A percentile compares a stretch with the other conserved stretches of the same genome.
Conservation (phyloP, 2,888 invertebrate species). For the Microctonus aethiopoides region DNA sequence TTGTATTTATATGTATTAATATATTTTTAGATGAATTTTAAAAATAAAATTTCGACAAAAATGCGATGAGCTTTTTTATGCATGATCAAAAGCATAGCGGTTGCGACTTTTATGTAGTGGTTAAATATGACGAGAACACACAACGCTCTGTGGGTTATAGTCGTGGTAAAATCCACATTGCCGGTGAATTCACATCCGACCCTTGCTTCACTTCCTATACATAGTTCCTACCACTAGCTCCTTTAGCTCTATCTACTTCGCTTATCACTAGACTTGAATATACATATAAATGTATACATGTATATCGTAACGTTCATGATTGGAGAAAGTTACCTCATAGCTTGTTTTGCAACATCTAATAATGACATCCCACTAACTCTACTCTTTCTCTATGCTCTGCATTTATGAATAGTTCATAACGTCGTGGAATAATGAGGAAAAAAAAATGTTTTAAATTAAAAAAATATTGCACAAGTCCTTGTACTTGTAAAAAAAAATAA, state of each 20-base stretch:
- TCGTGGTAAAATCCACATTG: not conserved
- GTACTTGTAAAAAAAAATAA: not conserved
- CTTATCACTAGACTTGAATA: not conserved
- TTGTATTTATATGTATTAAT: too few species aligned
- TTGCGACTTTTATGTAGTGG: too few species aligned
- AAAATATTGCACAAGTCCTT: not conserved
- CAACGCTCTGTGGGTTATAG: too few species aligned
- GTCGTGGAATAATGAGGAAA: too few species aligned
- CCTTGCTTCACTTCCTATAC: not conserved
- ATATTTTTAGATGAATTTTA: too few species aligned
- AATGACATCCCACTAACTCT: not conserved
- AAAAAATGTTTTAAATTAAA: too few species aligned
- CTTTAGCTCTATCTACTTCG: not conserved
- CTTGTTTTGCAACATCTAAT: not conserved
- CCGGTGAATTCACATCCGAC: not conserved
- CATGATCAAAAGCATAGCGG: too few species aligned
- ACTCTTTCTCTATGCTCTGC: not conserved
- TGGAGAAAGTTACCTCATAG: not conserved
- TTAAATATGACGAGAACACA: too few species aligned
- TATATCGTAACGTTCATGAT: not conserved
- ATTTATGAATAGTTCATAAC: not conserved
- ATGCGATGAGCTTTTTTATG: too few species aligned
- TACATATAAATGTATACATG: not conserved
- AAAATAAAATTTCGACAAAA: too few species aligned
- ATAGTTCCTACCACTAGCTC: too few species aligned